These are phyloP conservation scores for Drosophila gaucha DNA, from an alignment of 2,888 invertebrate species.

Conservation along the genomic window DNA sequence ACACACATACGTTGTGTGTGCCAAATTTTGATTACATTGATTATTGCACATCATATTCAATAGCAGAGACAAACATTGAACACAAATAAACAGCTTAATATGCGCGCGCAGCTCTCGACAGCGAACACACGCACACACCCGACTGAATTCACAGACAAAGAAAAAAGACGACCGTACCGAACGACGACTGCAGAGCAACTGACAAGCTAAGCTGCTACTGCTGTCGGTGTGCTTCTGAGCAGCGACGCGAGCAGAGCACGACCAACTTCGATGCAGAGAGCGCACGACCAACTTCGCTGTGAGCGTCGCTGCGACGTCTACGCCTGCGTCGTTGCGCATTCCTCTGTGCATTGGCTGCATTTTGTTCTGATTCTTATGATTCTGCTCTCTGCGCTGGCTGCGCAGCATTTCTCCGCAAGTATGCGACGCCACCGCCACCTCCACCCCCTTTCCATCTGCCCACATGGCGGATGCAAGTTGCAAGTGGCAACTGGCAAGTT, in stretches of 20 bases:
- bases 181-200: slow-evolving; percentile 68
- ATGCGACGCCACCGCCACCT: slow-evolving; percentile 40
- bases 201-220: slow-evolving; percentile 37
- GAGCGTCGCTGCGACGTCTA: slow-evolving; percentile 36
- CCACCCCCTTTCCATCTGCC: slow-evolving; percentile 6
- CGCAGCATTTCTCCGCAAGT: slow-evolving; percentile 72
- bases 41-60: slow-evolving; percentile 50
- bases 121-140: not conserved
- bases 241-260: slow-evolving; percentile 11
- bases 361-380: slow-evolving; percentile 70
- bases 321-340: slow-evolving; percentile 59
- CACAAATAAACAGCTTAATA: slow-evolving; percentile 28
- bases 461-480: slow-evolving; percentile 28
- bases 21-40: slow-evolving; percentile 30
- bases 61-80: slow-evolving; percentile 24
- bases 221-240: slow-evolving; percentile 17
- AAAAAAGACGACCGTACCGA: slow-evolving; percentile 26
- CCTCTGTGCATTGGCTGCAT: slow-evolving; percentile 73
- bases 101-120: slow-evolving; percentile 48
- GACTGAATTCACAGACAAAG: not conserved
- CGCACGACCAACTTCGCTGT: slow-evolving; percentile 8
- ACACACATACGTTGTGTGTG: slow-evolving; percentile 22
- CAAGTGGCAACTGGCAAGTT: slow-evolving; percentile 18
- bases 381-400: slow-evolving; percentile 20
- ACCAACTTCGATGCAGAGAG: slow-evolving; percentile 4